Evolutionary conservation across 2,113 vertebrate genomes (phyloP).

Genomic region (Apteryx owenii): DNA sequence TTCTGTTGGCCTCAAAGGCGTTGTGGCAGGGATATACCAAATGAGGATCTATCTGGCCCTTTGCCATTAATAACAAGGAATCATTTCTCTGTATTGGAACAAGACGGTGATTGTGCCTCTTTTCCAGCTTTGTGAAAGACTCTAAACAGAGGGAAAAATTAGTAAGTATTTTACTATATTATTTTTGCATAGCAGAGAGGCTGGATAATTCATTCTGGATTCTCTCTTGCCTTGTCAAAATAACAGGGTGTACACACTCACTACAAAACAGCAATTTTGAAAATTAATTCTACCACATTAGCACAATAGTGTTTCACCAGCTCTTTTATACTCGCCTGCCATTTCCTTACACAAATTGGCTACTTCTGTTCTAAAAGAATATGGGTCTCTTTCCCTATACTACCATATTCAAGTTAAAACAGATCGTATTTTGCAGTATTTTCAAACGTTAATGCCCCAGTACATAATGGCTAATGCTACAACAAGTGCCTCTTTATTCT

Average conservation of each 20-base stretch:
- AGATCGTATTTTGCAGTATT: conserved; percentile 2
- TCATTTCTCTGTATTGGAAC: conserved; percentile 33
- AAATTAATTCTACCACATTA: conserved; percentile 42
- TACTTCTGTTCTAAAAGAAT: not conserved
- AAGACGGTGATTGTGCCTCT: conserved; percentile 35
- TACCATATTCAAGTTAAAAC: not conserved
- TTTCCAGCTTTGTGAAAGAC: conserved; percentile 9
- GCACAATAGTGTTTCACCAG: not conserved
- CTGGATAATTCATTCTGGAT: not conserved
- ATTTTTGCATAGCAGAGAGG: conserved; percentile 23
- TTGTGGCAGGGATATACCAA: not conserved
- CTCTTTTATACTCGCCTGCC: not conserved
- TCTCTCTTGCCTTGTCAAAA: conserved; percentile 34
- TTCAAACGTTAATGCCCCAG: conserved; percentile 13
- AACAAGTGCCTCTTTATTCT: not conserved
- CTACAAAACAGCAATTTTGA: conserved; percentile 37
- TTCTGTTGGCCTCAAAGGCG: conserved; percentile 3
- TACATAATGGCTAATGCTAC: not conserved
- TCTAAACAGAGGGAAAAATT: conserved; percentile 25
- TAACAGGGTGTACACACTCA: not conserved
- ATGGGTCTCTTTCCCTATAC: not conserved
- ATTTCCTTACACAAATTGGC: not conserved
- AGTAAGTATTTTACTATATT: conserved; percentile 18
- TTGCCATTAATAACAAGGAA: conserved; percentile 43
- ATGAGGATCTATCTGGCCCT: conserved; percentile 7